Evolutionary conservation across 2,113 vertebrate genomes (phyloP).

Genomic region (Andinoacara biseriatus): DNA sequence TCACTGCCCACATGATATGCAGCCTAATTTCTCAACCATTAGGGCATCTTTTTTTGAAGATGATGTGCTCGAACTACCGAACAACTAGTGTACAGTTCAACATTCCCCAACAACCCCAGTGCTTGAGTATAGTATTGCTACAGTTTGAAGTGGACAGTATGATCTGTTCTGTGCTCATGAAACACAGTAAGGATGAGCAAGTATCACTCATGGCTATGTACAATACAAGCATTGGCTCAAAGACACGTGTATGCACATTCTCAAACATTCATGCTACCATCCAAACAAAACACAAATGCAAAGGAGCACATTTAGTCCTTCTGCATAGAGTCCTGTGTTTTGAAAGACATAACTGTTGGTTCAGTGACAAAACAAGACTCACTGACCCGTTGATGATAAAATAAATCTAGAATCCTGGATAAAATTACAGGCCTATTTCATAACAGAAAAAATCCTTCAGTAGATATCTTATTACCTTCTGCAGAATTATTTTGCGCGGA

Average conservation of each 20-base stretch:
- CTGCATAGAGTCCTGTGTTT: neutral
- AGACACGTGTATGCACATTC: neutral
- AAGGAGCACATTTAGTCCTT: neutral
- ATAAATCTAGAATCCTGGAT: too few species aligned
- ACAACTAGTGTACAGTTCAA: neutral
- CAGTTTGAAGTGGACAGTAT: neutral
- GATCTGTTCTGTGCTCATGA: neutral
- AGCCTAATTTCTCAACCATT: neutral
- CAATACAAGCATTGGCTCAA: neutral
- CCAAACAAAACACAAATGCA: slow-evolving; percentile 2
- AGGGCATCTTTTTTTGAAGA: neutral
- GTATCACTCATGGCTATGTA: neutral
- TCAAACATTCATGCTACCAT: neutral
- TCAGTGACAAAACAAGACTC: too few species aligned
- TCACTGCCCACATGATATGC: neutral
- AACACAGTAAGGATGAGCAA: neutral
- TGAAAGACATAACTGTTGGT: neutral
- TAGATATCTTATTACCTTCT: too few species aligned
- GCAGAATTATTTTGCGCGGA: too few species aligned
- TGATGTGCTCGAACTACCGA: neutral
- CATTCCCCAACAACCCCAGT: neutral
- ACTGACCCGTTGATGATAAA: too few species aligned
- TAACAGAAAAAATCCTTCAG: too few species aligned
- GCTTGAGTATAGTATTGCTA: neutral
- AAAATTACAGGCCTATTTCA: too few species aligned